These are phyloP conservation scores for Trachelus stipa DNA, from an alignment of 2,888 invertebrate species.

Conservation along the genomic window DNA sequence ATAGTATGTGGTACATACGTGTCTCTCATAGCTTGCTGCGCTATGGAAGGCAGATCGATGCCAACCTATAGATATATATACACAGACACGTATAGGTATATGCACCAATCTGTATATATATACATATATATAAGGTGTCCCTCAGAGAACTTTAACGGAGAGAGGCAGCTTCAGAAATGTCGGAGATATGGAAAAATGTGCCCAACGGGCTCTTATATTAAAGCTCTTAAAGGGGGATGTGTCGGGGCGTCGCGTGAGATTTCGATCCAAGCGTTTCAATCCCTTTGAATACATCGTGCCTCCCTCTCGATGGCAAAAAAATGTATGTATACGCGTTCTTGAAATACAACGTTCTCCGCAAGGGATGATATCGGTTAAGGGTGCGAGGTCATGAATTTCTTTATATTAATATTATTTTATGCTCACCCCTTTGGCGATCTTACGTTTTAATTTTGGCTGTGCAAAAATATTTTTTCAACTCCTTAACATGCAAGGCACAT, in stretches of 20 bases:
- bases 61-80: conserved; percentile 11
- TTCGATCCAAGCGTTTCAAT: not conserved
- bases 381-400: not conserved
- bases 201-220: conserved; percentile 3
- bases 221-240: conserved; percentile 53
- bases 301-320: too few species aligned
- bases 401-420: not conserved
- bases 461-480: not conserved
- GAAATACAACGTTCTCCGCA: too few species aligned
- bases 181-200: conserved; percentile 27
- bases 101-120: conserved; percentile 8
- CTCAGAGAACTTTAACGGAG: conserved; percentile 24
- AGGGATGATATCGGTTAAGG: too few species aligned
- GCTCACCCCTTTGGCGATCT: not conserved
- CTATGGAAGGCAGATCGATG: conserved; percentile 29
- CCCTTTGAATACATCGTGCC: not conserved
- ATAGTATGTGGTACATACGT: conserved; percentile 5
- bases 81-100: not conserved
- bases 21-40: conserved; percentile 19
- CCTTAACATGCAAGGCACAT: not conserved
- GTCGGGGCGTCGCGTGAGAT: conserved; percentile 37
- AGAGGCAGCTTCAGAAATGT: conserved; percentile 29
- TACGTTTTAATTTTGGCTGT: not conserved
- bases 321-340: too few species aligned
- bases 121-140: not conserved